These are phyloP conservation scores for Penaeus chinensis DNA, from an alignment of 1,140 invertebrate species.

Conservation along the genomic window DNA sequence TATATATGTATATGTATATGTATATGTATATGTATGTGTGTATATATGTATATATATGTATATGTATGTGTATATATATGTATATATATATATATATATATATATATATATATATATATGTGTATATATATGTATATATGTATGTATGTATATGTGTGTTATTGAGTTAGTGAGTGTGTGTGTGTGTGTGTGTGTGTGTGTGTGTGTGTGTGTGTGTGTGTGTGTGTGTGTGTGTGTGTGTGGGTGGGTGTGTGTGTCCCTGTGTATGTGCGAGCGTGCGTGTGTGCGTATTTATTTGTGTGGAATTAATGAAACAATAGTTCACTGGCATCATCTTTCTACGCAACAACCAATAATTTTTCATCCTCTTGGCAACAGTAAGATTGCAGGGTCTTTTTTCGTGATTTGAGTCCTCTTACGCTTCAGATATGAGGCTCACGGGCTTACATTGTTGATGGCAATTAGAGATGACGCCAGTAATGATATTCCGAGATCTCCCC, in stretches of 20 bases:
- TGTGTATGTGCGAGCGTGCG: no score
- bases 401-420: no score
- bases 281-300: no score
- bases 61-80: not conserved
- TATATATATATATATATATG: constrained; percentile 10
- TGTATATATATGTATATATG: not conserved
- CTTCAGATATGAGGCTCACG: no score
- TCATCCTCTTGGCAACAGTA: no score
- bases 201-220: not conserved
- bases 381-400: no score
- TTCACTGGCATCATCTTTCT: no score
- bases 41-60: constrained; percentile 10
- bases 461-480: no score
- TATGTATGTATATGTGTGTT: constrained; percentile 3
- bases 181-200: not conserved
- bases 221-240: not conserved
- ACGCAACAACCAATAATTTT: no score
- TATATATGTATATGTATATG: constrained; percentile 1
- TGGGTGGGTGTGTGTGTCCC: not conserved
- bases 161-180: not conserved
- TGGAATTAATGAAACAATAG: no score
- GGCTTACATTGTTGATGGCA: no score
- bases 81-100: not conserved
- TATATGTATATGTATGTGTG: not conserved
- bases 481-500: no score